Evolutionary conservation across 2,888 invertebrate species (phyloP).

Genomic region (Rapana venosa): DNA sequence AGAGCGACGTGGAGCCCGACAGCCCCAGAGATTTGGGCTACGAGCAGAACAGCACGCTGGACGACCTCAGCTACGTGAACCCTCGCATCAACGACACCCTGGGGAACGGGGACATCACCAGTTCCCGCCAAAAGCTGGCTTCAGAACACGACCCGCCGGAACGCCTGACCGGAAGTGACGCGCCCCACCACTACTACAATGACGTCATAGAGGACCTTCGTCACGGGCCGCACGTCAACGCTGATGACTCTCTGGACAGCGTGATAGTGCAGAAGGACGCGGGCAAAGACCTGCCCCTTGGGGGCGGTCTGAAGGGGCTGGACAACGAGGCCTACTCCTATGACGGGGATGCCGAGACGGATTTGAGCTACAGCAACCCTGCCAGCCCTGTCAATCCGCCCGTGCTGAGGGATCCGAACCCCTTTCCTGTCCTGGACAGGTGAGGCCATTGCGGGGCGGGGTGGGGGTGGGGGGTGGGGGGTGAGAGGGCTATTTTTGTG

Average conservation of each 20-base stretch:
- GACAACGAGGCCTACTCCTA: constrained; percentile 32
- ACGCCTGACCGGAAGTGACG: not conserved
- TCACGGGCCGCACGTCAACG: not conserved
- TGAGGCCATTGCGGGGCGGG: not conserved
- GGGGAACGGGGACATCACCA: not conserved
- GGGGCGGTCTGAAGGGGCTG: not conserved
- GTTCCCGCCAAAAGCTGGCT: too few relatives aligned
- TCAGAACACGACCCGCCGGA: not conserved
- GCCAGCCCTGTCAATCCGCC: not conserved
- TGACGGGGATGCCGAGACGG: constrained; percentile 33
- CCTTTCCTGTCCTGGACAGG: constrained; percentile 35
- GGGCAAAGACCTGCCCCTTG: not conserved
- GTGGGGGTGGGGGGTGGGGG: not conserved
- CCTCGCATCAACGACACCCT: not conserved
- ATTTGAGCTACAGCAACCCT: not conserved
- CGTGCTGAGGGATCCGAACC: not conserved
- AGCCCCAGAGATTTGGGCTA: not conserved
- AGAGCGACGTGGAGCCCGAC: not conserved
- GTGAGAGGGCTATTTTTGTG: not conserved
- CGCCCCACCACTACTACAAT: not conserved
- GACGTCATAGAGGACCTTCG: not conserved
- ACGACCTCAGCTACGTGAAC: not conserved
- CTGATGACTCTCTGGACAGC: constrained; percentile 17
- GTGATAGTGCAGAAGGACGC: not conserved
- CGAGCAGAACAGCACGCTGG: not conserved